Evolutionary conservation across 1,140 invertebrate genomes (phyloP).

Genomic region (Euura lappo): DNA sequence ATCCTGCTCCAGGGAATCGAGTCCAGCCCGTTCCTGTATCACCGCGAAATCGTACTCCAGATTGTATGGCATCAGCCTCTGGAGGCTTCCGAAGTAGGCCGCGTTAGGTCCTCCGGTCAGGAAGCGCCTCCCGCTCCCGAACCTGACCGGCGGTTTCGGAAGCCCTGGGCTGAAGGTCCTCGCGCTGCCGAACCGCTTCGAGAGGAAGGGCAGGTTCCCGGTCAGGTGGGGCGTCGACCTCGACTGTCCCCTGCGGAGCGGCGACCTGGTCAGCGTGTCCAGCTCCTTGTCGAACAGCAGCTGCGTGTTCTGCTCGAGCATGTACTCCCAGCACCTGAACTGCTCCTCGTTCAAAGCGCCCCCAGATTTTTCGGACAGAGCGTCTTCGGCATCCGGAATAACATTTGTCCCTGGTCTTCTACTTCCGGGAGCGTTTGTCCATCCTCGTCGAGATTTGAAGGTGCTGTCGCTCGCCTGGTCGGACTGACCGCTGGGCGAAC

Average conservation of each 20-base stretch:
- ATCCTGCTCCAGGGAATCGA: constrained; percentile 79
- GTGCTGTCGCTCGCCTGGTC: constrained; percentile 70
- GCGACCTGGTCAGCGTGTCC: constrained; percentile 74
- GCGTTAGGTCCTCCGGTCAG: constrained; percentile 78
- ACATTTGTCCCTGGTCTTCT: constrained; percentile 10
- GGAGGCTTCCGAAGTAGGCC: constrained; percentile 84
- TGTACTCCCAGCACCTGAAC: constrained; percentile 92
- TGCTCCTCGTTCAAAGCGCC: constrained; percentile 78
- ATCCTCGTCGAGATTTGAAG: constrained; percentile 57
- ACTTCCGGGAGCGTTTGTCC: constrained; percentile 48
- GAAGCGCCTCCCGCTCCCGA: constrained; percentile 58
- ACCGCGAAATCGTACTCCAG: constrained; percentile 84
- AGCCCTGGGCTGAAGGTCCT: constrained; percentile 71
- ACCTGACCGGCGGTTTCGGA: constrained; percentile 48
- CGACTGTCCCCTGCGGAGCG: constrained; percentile 55
- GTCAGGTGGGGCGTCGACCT: constrained; percentile 54
- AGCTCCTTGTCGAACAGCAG: constrained; percentile 86
- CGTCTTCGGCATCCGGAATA: constrained; percentile 59
- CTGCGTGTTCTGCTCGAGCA: constrained; percentile 90
- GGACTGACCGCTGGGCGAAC: constrained; percentile 83
- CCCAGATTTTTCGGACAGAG: constrained; percentile 60
- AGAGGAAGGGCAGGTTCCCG: constrained; percentile 64
- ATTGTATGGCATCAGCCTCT: constrained; percentile 83
- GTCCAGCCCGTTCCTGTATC: constrained; percentile 73
- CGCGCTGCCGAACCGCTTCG: constrained; percentile 79